phyloP scores from a whole-genome alignment of 1,140 invertebrate genomes.

The Phocides pigmalion region DNA sequence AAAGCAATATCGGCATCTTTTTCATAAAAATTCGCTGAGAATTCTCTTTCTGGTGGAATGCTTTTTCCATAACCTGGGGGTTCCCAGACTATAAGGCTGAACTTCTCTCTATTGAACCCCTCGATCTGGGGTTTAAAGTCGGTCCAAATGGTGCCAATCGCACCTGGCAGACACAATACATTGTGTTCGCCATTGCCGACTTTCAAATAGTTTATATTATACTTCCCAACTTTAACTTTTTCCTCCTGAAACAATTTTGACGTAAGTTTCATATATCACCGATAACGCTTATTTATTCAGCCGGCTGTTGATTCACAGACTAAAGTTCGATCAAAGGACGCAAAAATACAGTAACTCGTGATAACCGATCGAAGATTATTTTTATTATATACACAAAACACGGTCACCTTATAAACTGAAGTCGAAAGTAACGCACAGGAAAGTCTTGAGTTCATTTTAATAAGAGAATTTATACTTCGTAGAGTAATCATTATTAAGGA shows the following conservation, averaged over 20 bases:
- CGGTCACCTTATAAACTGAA: too few species aligned
- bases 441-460: slow-evolving; percentile 21
- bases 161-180: slow-evolving; percentile 90
- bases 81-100: slow-evolving; percentile 93
- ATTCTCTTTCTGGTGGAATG: slow-evolving; percentile 90
- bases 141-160: slow-evolving; percentile 90
- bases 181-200: slow-evolving; percentile 88
- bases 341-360: too few species aligned
- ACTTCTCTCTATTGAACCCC: slow-evolving; percentile 87
- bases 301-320: too few species aligned
- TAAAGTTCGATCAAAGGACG: too few species aligned
- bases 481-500: slow-evolving; percentile 37
- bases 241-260: slow-evolving; percentile 63
- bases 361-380: too few species aligned
- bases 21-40: slow-evolving; percentile 88
- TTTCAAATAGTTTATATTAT: slow-evolving; percentile 88
- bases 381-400: too few species aligned
- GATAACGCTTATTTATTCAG: background rate
- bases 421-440: background rate
- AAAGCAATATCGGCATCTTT: slow-evolving; percentile 89
- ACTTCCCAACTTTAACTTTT: slow-evolving; percentile 84
- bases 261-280: background rate
- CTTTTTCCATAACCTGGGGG: slow-evolving; percentile 95
- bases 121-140: slow-evolving; percentile 93
- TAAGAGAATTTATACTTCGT: slow-evolving; percentile 30